Evolutionary conservation across 2,888 invertebrate species (phyloP), one percentile per base, ranked within the genome.

Genomic region (Achlya flavicornis): DNA sequence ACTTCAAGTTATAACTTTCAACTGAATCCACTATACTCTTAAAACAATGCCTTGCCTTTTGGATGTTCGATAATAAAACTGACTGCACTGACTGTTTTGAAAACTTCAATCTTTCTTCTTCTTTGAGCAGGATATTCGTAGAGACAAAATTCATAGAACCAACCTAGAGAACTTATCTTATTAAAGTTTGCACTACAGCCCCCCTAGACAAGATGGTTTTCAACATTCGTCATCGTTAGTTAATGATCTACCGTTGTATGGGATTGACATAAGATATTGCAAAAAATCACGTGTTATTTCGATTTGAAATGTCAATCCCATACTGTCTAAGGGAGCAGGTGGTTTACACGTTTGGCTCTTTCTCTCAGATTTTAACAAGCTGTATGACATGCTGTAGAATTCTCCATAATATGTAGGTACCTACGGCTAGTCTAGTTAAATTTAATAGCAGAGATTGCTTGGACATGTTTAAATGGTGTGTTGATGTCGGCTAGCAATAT

Each of bases 371-470:
- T 41, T 41, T 12, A 12, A 41, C 41, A 53, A 53, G 19, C n/a
- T 19, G 2, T 26, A 1, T 26, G 26, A 26, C 26, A 26, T 26
- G 26, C 26, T 26, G 26, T 26, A 26, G 26, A 26, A 26, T 26
- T 2, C 26, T 26, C 26, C 1, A 26, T 1, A 26, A 14, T 53
- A 53, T n/a, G 0, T 19, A 53, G 26, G n/a, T n/a, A n/a, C n/a
- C n/a, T n/a, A n/a, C n/a, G n/a, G 26, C 26, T 26, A 26, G 26
- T 26, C 26, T 26, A 8, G 0, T 53, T 53, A 19, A 4, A 19
- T 7, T 19, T 10, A 0, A 7, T 53, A 19, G 67, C 61, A 62
- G 66, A 67, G 75, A 69, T 43, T 74, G 64, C 63, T 57, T 62
- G 46, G 46, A 48, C 16, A 7, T n/a, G 16, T 48, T 48, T 16